Percentiles rank a stretch among this genome's conserved stretches.
Conservation (phyloP, 2,113 vertebrate species). For the Micromys minutus region DNA sequence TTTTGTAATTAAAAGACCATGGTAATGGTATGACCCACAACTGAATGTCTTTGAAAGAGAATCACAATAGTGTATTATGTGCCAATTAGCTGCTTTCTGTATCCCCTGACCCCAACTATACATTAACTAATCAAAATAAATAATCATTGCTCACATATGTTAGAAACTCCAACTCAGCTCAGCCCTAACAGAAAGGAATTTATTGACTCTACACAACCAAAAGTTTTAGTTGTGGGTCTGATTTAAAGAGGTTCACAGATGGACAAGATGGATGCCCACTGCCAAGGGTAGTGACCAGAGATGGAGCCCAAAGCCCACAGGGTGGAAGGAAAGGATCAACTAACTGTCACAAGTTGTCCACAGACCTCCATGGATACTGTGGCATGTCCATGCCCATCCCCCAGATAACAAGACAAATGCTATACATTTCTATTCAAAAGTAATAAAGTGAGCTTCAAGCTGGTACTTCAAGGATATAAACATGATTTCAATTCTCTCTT, state of each 20-base stretch:
- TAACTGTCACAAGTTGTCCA: not conserved
- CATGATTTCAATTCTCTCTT: not conserved
- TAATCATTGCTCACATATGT: not conserved
- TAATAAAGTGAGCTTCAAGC: not conserved
- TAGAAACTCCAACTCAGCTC: not conserved
- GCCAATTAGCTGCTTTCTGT: not conserved
- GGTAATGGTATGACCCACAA: not conserved
- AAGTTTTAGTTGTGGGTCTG: not conserved
- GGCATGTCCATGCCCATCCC: too few species aligned
- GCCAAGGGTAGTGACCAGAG: not conserved
- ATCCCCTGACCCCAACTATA: not conserved
- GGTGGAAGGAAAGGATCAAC: not conserved
- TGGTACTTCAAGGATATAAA: not conserved
- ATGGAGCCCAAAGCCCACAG: not conserved
- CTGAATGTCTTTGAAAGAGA: not conserved
- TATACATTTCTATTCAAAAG: not conserved
- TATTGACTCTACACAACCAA: not conserved
- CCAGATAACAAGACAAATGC: not conserved
- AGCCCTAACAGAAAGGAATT: conserved; percentile 15
- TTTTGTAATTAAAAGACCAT: not conserved
- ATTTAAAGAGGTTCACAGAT: not conserved
- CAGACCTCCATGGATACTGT: not conserved
- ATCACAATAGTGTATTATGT: not conserved
- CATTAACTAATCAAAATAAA: not conserved
- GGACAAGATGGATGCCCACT: fast-evolving